phyloP scores from a whole-genome alignment of 1,140 invertebrate species.

The Lethrus apterus region DNA sequence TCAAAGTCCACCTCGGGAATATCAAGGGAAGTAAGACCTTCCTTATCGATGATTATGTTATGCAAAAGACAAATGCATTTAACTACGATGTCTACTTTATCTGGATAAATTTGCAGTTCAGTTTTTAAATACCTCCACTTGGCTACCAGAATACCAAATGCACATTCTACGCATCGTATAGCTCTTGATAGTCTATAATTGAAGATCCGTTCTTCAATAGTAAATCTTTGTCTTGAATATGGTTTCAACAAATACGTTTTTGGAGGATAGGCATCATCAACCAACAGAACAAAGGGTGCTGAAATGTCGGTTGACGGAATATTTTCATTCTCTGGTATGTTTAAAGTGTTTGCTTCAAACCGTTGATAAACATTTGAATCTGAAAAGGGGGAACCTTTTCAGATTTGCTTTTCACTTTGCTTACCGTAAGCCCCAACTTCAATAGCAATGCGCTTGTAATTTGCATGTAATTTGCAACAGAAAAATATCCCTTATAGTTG shows the following conservation, averaged over 20 bases:
- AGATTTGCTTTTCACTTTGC: conserved; percentile 31
- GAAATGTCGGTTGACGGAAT: conserved; percentile 16
- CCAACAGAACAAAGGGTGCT: conserved; percentile 26
- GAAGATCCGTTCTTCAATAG: conserved; percentile 16
- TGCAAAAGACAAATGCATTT: conserved; percentile 6
- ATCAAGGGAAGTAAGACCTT: neutral
- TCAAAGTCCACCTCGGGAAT: no score
- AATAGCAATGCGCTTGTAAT: conserved; percentile 38
- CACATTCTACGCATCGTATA: neutral
- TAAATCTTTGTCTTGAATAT: conserved; percentile 23
- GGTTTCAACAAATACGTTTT: no score
- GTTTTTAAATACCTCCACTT: conserved; percentile 9
- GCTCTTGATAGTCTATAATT: neutral
- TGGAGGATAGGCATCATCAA: conserved; percentile 38
- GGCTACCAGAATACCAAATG: neutral
- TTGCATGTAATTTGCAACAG: conserved; percentile 37
- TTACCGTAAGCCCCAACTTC: conserved; percentile 38
- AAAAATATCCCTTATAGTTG: no score
- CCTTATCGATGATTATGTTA: neutral
- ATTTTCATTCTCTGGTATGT: conserved; percentile 9
- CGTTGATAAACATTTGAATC: conserved; percentile 11
- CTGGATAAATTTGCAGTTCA: conserved; percentile 5
- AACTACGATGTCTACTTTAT: conserved; percentile 5
- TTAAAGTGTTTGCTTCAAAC: conserved; percentile 9
- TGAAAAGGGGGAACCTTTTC: conserved; percentile 22